Conservation (phyloP, 2,797 vertebrate genomes). For the Danio albolineatus region DNA sequence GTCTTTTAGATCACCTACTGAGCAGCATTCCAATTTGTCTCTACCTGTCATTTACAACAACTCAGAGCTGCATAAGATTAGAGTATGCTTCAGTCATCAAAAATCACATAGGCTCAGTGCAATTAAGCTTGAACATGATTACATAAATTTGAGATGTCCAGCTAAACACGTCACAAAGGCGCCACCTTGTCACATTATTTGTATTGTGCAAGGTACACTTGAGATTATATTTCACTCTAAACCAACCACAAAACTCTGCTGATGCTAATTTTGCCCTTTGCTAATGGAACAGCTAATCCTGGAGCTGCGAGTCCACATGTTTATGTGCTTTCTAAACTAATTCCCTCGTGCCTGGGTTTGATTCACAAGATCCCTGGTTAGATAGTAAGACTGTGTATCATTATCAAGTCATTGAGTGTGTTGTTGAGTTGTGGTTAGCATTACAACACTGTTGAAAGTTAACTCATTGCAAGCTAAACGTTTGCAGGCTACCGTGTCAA, state of each 20-base stretch:
- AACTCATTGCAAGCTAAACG: conserved; percentile 41
- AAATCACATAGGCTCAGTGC: background rate
- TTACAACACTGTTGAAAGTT: conserved; percentile 29
- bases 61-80: background rate
- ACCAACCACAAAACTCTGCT: background rate
- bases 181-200: conserved; percentile 7
- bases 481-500: background rate
- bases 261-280: conserved; percentile 26
- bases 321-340: conserved; percentile 24
- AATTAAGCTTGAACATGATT: background rate
- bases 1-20: conserved; percentile 14
- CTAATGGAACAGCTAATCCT: background rate
- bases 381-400: conserved; percentile 15
- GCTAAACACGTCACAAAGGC: background rate
- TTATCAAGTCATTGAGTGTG: conserved; percentile 25
- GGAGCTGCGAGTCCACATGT: conserved; percentile 4
- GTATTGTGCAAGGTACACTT: background rate
- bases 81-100: background rate
- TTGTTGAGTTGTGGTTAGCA: conserved; percentile 31
- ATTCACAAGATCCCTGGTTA: conserved; percentile 22
- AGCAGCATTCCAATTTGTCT: conserved; percentile 46
- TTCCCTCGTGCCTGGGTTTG: conserved; percentile 7
- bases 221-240: conserved; percentile 1
- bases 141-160: background rate
- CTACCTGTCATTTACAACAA: conserved; percentile 19